A percentile compares a stretch with the other conserved stretches of the same genome.
Evolutionary conservation across 2,888 invertebrate species (phyloP).

Genomic region (Tiliacea citrago): DNA sequence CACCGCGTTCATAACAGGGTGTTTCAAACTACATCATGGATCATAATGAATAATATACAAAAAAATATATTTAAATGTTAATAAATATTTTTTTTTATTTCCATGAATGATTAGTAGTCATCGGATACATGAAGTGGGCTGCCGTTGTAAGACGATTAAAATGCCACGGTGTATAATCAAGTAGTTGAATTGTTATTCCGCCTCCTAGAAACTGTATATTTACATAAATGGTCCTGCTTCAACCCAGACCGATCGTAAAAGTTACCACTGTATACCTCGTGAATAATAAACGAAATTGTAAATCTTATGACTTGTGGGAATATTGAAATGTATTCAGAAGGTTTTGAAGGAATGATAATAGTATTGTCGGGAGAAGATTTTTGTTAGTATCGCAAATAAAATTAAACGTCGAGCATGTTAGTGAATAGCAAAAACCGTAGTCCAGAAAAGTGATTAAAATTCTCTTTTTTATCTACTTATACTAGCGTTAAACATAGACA

Average conservation of each 20-base stretch:
- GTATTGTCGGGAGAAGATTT: neutral
- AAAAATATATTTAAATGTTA: no score
- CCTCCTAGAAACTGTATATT: constrained; percentile 42
- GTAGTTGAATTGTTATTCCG: constrained; percentile 30
- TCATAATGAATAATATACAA: no score
- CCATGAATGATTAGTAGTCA: no score
- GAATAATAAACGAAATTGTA: constrained; percentile 57
- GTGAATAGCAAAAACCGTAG: neutral
- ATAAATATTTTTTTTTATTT: no score
- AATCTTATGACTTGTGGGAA: constrained; percentile 52
- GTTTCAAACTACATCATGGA: no score
- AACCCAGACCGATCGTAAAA: constrained; percentile 52
- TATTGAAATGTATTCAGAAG: constrained; percentile 31
- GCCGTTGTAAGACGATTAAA: no score
- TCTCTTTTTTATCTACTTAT: neutral
- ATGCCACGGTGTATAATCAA: no score
- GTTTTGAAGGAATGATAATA: constrained; percentile 27
- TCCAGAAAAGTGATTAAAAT: no score
- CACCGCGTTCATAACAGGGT: no score
- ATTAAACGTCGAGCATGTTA: neutral
- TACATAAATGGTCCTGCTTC: constrained; percentile 51
- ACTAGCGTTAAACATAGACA: neutral
- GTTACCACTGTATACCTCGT: constrained; percentile 39
- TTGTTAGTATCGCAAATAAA: constrained; percentile 7
- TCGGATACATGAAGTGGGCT: no score